Conservation (phyloP, 2,888 invertebrate species). For the Coenonympha glycerion region DNA sequence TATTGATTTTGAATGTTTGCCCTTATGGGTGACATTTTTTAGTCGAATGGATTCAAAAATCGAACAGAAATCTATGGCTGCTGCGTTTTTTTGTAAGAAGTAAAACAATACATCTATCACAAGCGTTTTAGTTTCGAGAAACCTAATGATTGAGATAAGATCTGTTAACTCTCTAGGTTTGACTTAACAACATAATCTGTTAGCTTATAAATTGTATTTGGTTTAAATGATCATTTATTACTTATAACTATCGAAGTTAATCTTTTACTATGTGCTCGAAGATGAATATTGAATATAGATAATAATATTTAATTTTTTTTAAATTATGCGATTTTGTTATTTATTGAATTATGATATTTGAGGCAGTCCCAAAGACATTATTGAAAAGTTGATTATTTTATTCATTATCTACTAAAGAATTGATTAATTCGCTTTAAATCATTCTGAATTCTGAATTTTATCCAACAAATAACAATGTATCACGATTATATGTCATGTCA, state of each 20-base stretch:
- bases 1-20: conserved; percentile 71
- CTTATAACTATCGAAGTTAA: not conserved
- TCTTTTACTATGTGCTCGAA: not conserved
- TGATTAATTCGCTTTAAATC: too few species aligned
- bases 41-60: conserved; percentile 22
- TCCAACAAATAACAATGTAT: too few species aligned
- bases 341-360: too few species aligned
- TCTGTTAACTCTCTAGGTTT: too few species aligned
- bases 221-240: not conserved
- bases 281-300: too few species aligned
- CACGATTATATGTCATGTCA: not conserved
- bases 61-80: conserved; percentile 8
- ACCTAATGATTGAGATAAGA: not conserved
- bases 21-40: conserved; percentile 57
- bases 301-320: too few species aligned
- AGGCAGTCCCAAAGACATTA: too few species aligned
- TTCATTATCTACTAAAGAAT: too few species aligned
- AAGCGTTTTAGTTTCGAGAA: conserved; percentile 3
- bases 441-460: too few species aligned
- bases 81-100: conserved; percentile 14
- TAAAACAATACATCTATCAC: conserved; percentile 22
- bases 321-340: too few species aligned
- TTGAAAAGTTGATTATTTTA: too few species aligned
- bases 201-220: not conserved
- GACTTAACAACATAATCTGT: not conserved